Evolutionary conservation across 2,797 vertebrate genomes (phyloP), one percentile per base, ranked within the genome.

Genomic region (Labroides dimidiatus): DNA sequence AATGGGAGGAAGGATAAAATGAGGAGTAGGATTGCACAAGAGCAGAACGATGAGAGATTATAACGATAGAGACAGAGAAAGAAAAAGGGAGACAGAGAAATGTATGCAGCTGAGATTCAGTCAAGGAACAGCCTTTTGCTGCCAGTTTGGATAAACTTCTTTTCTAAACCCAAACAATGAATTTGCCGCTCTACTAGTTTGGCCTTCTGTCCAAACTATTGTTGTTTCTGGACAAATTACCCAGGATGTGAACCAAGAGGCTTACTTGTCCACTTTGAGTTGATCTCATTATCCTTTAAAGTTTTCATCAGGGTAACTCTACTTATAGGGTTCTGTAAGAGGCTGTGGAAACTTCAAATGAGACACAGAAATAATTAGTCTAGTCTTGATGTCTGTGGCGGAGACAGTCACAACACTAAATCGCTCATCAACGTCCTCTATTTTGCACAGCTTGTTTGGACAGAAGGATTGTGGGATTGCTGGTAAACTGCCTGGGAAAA

Each of bases 181-280:
- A 70, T 78, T 49, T 76, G n/a, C 51, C 70, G 63, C 53, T 80
- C 53, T 57, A 42, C 37, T 54, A 42, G 51, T 69, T 64, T 66
- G 49, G 58, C 21, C 23, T 27, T 49, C 48, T 49, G 48, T 49
- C 48, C 48, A 24, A 24, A 24, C 23, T 47, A 56, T 64, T 77
- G 64, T 16, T 50, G 36, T 73, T 75, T 48, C 50, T 39, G 60
- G 57, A 66, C 58, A 69, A 63, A 69, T 60, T 48, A 49, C 10
- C 19, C 16, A 30, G n/a, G 13, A 10, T 19, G 21, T 21, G 17
- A 70, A 77, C 78, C 61, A 43, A 64, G 50, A 75, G 45, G 49
- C 24, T 53, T n/a, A 17, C 17, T 57, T 15, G 6, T 49, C 47
- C 21, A 15, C 48, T 49, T 16, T 51, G 36, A 17, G 53, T 68